Conservation (phyloP, 2,797 vertebrate genomes). For the Spinus olivaceus region DNA sequence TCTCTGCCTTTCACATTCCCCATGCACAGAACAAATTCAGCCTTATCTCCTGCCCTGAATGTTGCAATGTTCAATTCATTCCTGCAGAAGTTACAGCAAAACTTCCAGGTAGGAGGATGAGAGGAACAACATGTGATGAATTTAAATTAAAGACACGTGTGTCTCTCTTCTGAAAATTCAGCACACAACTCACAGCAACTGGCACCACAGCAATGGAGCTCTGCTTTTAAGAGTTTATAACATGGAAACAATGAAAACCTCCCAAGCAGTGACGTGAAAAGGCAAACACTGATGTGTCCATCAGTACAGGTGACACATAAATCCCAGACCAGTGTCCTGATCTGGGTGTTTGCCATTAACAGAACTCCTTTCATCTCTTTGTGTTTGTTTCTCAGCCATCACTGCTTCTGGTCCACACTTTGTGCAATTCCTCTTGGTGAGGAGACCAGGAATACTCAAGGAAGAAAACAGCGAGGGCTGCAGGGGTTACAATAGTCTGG, state of each 20-base stretch:
- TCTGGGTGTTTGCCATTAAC: not conserved
- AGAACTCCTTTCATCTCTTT: not conserved
- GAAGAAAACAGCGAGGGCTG: not conserved
- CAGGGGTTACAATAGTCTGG: not conserved
- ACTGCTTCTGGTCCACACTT: not conserved
- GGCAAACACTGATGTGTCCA: not conserved
- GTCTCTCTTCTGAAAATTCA: not conserved
- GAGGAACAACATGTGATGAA: not conserved
- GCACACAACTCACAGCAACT: not conserved
- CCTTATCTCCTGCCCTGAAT: not conserved
- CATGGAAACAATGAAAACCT: rapidly evolving
- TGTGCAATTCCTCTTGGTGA: not conserved
- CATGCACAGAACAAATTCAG: not conserved
- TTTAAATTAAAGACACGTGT: rapidly evolving
- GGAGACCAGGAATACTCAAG: not conserved
- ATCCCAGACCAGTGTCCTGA: not conserved
- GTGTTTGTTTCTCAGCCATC: not conserved
- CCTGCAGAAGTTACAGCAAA: not conserved
- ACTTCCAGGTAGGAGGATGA: not conserved
- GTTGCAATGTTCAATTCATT: rapidly evolving
- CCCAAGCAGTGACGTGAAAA: not conserved
- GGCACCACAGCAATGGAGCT: rapidly evolving
- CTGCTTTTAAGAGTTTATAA: not conserved
- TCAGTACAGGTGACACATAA: not conserved
- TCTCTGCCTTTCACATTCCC: not conserved